Percentiles rank a stretch among this genome's conserved stretches.
Conservation (phyloP, 1,140 invertebrate species). For the Nymphalis io region DNA sequence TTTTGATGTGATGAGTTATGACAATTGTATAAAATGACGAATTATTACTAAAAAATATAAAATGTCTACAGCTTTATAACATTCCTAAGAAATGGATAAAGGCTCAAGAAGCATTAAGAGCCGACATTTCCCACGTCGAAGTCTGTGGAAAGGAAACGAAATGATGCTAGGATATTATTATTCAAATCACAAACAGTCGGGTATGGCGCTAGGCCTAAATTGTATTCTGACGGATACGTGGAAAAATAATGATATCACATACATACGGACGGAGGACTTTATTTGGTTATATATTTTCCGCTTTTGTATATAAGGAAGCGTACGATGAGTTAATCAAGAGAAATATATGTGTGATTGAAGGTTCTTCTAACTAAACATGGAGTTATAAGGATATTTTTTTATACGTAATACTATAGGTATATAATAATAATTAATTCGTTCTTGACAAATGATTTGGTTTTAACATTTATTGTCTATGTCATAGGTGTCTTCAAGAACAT, state of each 20-base stretch:
- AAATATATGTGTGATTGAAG: not conserved
- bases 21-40: not conserved
- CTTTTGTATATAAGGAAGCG: not conserved
- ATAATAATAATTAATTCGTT: too few species aligned
- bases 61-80: slow-evolving; percentile 31
- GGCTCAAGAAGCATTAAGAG: slow-evolving; percentile 61
- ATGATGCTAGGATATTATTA: slow-evolving; percentile 76
- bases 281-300: slow-evolving; percentile 29
- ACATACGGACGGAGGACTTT: slow-evolving; percentile 20
- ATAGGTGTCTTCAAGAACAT: too few species aligned
- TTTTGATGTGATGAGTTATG: not conserved
- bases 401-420: too few species aligned
- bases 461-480: too few species aligned
- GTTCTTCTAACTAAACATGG: not conserved
- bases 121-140: slow-evolving; percentile 74
- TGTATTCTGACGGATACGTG: slow-evolving; percentile 55
- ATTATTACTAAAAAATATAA: slow-evolving; percentile 17
- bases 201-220: slow-evolving; percentile 70
- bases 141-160: slow-evolving; percentile 71
- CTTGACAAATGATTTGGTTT: too few species aligned
- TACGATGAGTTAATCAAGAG: not conserved
- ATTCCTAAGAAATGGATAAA: slow-evolving; percentile 35
- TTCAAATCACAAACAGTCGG: slow-evolving; percentile 72
- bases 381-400: too few species aligned
- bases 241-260: slow-evolving; percentile 46